Percentiles rank a stretch among this genome's conserved stretches.
phyloP scores from a whole-genome alignment of 2,113 vertebrate genomes.

The Capra hircus region DNA sequence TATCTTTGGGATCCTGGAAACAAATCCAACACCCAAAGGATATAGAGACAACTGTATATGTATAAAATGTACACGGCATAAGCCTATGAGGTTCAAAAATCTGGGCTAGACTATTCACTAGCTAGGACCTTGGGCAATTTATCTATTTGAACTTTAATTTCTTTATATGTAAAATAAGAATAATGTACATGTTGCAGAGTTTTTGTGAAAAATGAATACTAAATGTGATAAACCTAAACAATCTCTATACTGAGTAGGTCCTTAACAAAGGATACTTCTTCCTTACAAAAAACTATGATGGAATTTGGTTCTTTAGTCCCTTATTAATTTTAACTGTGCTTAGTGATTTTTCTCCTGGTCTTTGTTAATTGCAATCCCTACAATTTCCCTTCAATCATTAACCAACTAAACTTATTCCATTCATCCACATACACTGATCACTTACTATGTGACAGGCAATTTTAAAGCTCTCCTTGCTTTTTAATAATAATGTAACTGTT shows the following conservation, averaged over 20 bases:
- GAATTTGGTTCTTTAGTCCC: neutral
- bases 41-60: neutral
- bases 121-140: neutral
- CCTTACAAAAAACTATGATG: neutral
- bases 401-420: neutral
- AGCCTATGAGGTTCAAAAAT: neutral
- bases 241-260: neutral
- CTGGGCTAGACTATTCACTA: neutral
- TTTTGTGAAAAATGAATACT: neutral
- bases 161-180: neutral
- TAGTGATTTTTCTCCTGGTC: neutral
- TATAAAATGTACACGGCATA: neutral
- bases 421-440: neutral
- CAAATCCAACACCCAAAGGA: neutral
- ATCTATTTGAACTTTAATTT: constrained; percentile 21
- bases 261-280: neutral
- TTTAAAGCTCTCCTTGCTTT: neutral
- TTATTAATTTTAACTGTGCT: neutral
- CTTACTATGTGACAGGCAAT: neutral
- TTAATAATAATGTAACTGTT: constrained; percentile 9
- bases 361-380: neutral
- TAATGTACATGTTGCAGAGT: neutral
- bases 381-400: neutral
- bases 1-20: neutral
- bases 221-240: neutral